These are phyloP conservation scores for Meteorus cinctellus DNA, from an alignment of 2,888 invertebrate species.

Conservation along the genomic window DNA sequence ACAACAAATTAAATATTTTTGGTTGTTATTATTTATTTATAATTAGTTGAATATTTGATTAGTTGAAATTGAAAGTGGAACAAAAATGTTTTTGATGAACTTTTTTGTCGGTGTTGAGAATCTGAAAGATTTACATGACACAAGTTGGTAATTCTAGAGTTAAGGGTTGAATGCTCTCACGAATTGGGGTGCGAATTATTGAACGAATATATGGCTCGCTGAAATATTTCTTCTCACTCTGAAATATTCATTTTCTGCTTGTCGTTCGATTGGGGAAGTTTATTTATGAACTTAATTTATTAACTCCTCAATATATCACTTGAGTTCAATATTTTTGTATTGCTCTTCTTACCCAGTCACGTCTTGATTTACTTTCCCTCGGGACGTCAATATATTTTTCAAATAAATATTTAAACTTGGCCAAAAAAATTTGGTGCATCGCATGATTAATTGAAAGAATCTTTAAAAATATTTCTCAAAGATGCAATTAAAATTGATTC, in stretches of 20 bases:
- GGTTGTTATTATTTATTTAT: no score
- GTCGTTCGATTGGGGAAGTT: not conserved
- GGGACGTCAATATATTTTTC: not conserved
- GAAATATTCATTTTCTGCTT: not conserved
- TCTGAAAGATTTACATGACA: not conserved
- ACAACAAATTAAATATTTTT: no score
- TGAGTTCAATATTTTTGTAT: not conserved
- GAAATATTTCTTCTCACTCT: not conserved
- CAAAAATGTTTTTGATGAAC: no score
- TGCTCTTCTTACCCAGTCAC: not conserved
- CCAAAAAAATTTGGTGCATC: not conserved
- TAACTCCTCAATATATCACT: conserved; percentile 5
- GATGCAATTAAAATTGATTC: not conserved
- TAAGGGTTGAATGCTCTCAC: not conserved
- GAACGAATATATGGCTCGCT: not conserved
- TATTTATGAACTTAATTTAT: conserved; percentile 2
- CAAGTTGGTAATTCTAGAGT: not conserved
- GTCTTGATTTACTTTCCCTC: not conserved
- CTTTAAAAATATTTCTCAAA: not conserved
- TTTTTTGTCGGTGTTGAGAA: no score
- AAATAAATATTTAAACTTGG: not conserved
- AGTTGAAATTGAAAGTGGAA: no score
- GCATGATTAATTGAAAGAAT: not conserved
- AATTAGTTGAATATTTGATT: no score
- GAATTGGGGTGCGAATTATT: not conserved